A percentile compares a stretch with the other conserved stretches of the same genome.
Evolutionary conservation across 2,797 vertebrate species (phyloP).

Genomic region (Acanthiza pusilla): DNA sequence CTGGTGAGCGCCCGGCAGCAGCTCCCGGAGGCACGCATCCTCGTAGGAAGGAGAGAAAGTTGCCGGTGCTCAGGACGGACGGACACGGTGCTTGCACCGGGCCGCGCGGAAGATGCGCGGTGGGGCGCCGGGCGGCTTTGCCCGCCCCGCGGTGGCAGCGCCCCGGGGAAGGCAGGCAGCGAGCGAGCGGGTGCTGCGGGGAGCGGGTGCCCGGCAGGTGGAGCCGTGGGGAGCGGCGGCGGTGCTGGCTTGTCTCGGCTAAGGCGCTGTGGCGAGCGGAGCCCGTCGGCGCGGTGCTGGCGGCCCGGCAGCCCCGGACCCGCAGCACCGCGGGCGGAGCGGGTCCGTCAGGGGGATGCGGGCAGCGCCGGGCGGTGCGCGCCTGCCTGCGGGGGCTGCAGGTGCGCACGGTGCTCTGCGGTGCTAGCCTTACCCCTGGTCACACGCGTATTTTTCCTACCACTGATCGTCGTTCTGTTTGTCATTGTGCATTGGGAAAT

Average conservation of each 20-base stretch:
- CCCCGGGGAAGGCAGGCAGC: not conserved
- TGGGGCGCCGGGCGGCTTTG: not conserved
- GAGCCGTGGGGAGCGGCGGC: not conserved
- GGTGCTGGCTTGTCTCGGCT: fast-evolving
- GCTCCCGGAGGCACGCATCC: not conserved
- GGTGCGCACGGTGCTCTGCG: not conserved
- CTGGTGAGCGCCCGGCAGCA: not conserved
- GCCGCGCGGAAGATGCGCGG: not conserved
- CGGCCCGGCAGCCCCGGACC: fast-evolving
- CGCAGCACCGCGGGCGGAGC: fast-evolving
- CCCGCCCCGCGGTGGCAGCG: not conserved
- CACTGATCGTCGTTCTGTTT: not conserved
- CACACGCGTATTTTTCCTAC: fast-evolving
- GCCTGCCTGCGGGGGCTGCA: not conserved
- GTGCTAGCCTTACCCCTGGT: fast-evolving
- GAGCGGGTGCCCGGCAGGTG: slow-evolving; percentile 21
- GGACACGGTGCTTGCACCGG: fast-evolving
- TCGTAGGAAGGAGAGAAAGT: not conserved
- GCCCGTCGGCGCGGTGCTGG: too few species aligned
- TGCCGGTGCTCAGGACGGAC: not conserved
- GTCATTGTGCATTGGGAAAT: not conserved
- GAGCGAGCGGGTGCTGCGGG: not conserved
- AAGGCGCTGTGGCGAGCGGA: fast-evolving
- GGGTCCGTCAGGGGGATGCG: not conserved
- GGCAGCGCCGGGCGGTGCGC: not conserved